These are phyloP conservation scores for Polypterus senegalus DNA, from an alignment of 2,113 vertebrate genomes.

Conservation along the genomic window DNA sequence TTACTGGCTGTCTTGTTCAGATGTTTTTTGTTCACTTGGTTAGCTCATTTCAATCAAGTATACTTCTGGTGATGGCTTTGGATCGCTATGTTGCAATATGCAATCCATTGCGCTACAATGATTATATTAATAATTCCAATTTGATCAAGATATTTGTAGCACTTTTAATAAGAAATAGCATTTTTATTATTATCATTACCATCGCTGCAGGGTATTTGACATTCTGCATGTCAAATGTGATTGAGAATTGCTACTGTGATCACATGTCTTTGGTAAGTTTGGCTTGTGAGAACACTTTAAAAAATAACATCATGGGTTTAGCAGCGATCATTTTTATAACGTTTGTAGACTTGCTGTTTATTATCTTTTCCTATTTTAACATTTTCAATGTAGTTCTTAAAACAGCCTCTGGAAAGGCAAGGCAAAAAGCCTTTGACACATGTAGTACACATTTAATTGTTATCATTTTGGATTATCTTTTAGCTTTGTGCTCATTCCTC, in stretches of 20 bases:
- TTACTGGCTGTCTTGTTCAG: slow-evolving; percentile 49
- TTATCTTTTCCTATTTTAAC: not conserved
- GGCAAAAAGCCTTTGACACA: slow-evolving; percentile 1
- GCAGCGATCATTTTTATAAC: not conserved
- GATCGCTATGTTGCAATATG: too few species aligned
- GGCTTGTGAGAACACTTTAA: not conserved
- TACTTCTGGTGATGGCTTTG: slow-evolving; percentile 52
- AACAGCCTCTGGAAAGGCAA: not conserved
- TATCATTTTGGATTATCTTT: not conserved
- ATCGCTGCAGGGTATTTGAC: not conserved
- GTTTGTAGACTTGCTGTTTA: not conserved
- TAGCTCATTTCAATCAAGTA: slow-evolving; percentile 47
- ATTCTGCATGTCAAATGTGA: slow-evolving; percentile 1
- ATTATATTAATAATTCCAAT: slow-evolving; percentile 22
- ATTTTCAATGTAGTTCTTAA: not conserved
- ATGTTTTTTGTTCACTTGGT: slow-evolving; percentile 64
- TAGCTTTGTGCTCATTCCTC: not conserved
- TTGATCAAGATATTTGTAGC: slow-evolving; percentile 24
- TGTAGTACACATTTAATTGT: slow-evolving; percentile 2
- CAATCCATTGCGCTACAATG: slow-evolving; percentile 32
- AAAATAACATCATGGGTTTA: not conserved
- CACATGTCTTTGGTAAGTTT: slow-evolving; percentile 1
- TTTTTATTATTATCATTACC: slow-evolving; percentile 1
- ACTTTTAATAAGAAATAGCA: slow-evolving; percentile 8
- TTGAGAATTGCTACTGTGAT: slow-evolving; percentile 1